phyloP scores from a whole-genome alignment of 92 coral and sea anemone species.

The Micromussa lordhowensis region DNA sequence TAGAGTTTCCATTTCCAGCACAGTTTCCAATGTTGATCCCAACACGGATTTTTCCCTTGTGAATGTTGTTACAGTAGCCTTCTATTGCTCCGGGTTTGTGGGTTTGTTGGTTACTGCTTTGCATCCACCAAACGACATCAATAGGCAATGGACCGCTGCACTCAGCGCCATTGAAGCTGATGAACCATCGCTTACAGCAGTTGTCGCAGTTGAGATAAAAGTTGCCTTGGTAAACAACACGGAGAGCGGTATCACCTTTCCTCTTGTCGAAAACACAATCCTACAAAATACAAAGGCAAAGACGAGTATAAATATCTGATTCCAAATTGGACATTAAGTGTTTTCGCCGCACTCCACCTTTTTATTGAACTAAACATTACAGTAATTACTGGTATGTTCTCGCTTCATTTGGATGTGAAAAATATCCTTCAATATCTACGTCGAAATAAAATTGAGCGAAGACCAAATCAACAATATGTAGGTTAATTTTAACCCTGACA shows the following conservation, averaged over 20 bases:
- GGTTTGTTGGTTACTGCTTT: too few species aligned
- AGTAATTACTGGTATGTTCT: neutral
- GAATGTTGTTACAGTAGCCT: neutral
- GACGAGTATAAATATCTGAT: too few species aligned
- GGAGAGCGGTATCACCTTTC: neutral
- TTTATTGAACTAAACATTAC: too few species aligned
- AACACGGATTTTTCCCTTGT: neutral
- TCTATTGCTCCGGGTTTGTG: neutral
- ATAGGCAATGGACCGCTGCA: too few species aligned
- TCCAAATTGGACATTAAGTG: too few species aligned
- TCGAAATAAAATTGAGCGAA: neutral
- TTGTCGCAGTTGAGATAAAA: neutral
- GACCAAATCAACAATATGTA: neutral
- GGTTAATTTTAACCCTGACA: neutral
- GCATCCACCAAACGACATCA: neutral
- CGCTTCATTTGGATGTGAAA: too few species aligned
- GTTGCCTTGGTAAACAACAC: neutral
- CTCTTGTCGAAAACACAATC: neutral
- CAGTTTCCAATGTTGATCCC: constrained; percentile 1
- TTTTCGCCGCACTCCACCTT: too few species aligned
- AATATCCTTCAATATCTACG: too few species aligned
- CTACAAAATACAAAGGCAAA: neutral
- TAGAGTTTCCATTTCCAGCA: neutral
- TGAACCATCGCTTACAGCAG: neutral
- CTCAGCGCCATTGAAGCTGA: too few species aligned